These are phyloP conservation scores for Tetragonula carbonaria DNA, from an alignment of 2,888 invertebrate species.

Conservation along the genomic window DNA sequence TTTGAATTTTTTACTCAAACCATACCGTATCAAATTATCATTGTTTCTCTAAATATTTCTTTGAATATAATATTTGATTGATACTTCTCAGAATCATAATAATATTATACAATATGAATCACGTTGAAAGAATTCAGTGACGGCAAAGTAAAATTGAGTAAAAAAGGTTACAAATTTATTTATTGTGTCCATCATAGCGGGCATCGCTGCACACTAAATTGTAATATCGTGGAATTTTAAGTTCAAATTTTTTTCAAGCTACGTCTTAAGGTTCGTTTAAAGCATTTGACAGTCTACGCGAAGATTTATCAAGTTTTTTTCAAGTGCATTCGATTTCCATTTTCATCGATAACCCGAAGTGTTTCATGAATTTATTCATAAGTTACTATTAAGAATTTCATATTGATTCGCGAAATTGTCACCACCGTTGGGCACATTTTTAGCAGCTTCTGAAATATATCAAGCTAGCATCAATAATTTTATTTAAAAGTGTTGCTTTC, in stretches of 20 bases:
- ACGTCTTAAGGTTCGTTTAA: constrained; percentile 34
- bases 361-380: neutral
- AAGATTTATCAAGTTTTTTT: constrained; percentile 3
- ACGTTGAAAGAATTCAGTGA: neutral
- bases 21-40: neutral
- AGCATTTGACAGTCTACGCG: constrained; percentile 64
- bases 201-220: constrained; percentile 1
- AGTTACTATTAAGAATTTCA: neutral
- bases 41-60: neutral
- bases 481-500: neutral
- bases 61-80: neutral
- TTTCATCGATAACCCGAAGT: neutral
- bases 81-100: neutral
- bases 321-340: constrained; percentile 5
- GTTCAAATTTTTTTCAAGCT: constrained; percentile 12
- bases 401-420: neutral
- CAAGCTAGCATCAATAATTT: neutral
- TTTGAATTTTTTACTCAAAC: neutral
- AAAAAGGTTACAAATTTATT: constrained; percentile 27
- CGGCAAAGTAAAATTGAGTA: constrained; percentile 4
- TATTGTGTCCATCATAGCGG: neutral
- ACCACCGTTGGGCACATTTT: neutral
- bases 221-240: constrained; percentile 10
- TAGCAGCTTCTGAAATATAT: neutral
- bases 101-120: neutral